Evolutionary conservation across 35 echinoderm and acorn worm genomes (phyloP), one percentile per base, ranked within the genome.

Genomic region (Anneissia japonica): DNA sequence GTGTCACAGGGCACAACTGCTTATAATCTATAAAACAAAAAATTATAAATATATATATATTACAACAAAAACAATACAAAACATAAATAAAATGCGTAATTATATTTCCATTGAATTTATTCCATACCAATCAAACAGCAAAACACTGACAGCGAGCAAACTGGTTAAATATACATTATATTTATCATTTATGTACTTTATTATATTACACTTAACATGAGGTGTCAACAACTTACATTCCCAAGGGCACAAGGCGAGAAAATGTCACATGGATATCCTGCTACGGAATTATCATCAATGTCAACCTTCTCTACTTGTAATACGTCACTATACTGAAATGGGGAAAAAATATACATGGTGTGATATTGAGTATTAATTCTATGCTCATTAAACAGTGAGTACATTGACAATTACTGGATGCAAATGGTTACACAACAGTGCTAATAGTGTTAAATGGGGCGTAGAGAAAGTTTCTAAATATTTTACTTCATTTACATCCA

Each of bases 161-260:
- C 26, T 83, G 26, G n/a, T 46, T 46, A 46, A 28, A 28, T 83
- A 64, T 5, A 83, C n/a, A n/a, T n/a, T n/a, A n/a, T n/a, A n/a
- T n/a, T n/a, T n/a, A n/a, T n/a, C n/a, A n/a, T n/a, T n/a, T n/a
- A n/a, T n/a, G n/a, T n/a, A n/a, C n/a, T n/a, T n/a, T n/a, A n/a
- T n/a, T n/a, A n/a, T n/a, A n/a, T n/a, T n/a, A n/a, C n/a, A n/a
- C n/a, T n/a, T n/a, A n/a, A n/a, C n/a, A n/a, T n/a, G n/a, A n/a
- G n/a, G n/a, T n/a, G n/a, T n/a, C n/a, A n/a, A n/a, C 0, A 45
- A 81, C 93, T 88, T 78, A 95, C 93, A 88, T 95, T 91, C 84
- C 93, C 93, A 12, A 95, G 82, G 31, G 93, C 93, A 88, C 93
- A 95, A 17, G 93, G 93, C 56, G 93, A 95, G 0, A 95, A 30